These are phyloP conservation scores for Orchestia grillus DNA, from an alignment of 1,140 invertebrate genomes.

Conservation along the genomic window DNA sequence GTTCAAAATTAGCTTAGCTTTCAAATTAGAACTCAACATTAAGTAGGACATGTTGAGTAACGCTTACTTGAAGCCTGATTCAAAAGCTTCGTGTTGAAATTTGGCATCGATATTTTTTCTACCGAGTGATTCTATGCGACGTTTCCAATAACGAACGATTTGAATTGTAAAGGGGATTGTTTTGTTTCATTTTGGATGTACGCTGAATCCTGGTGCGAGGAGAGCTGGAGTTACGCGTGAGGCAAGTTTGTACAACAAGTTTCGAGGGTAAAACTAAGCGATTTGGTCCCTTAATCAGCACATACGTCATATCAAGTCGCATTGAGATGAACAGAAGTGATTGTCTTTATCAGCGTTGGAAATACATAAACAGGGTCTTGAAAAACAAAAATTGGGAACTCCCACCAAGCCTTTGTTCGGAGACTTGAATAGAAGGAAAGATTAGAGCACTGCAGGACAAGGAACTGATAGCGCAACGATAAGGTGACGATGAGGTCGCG, in stretches of 20 bases:
- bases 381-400: constrained; percentile 40
- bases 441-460: constrained; percentile 34
- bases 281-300: not conserved
- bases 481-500: constrained; percentile 32
- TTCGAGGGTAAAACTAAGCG: not conserved
- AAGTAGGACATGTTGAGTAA: not conserved
- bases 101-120: not conserved
- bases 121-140: not conserved
- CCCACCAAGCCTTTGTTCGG: constrained; percentile 32
- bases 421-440: constrained; percentile 35
- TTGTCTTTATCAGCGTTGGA: not conserved
- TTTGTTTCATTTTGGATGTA: not conserved
- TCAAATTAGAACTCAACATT: not conserved
- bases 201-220: not conserved
- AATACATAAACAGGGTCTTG: not conserved
- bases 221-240: not conserved
- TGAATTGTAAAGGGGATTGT: not conserved
- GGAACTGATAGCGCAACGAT: constrained; percentile 35
- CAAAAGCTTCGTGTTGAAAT: not conserved
- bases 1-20: not conserved
- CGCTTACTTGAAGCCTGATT: not conserved
- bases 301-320: not conserved
- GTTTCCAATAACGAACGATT: not conserved
- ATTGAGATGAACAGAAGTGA: not conserved
- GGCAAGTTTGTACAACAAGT: not conserved